Evolutionary conservation across 2,113 vertebrate genomes (phyloP).

Genomic region (Leptobrachium ailaonicum): DNA sequence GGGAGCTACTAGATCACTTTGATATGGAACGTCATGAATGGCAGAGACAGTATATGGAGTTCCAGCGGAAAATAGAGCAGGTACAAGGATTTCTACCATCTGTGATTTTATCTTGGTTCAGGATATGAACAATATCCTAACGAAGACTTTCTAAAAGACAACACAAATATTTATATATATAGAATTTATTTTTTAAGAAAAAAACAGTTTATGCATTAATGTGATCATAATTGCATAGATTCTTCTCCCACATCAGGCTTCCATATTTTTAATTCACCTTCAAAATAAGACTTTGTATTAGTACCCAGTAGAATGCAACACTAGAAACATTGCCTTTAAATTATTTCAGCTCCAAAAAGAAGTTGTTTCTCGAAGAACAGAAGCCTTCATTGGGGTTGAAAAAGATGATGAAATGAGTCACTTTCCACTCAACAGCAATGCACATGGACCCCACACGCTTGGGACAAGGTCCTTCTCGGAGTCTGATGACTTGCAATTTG

Average conservation of each 20-base stretch:
- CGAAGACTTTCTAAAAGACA: too few species aligned
- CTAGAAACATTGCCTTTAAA: not conserved
- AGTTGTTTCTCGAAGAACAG: slow-evolving; percentile 61
- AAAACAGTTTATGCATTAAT: too few species aligned
- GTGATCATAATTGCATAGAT: too few species aligned
- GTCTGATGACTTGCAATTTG: slow-evolving; percentile 73
- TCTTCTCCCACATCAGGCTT: too few species aligned
- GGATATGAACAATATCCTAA: too few species aligned
- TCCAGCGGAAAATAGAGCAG: slow-evolving; percentile 82
- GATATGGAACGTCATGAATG: slow-evolving; percentile 83
- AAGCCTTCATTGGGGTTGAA: slow-evolving; percentile 63
- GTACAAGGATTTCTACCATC: slow-evolving; percentile 55
- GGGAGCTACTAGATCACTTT: slow-evolving; percentile 81
- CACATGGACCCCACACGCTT: slow-evolving; percentile 51
- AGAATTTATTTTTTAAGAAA: too few species aligned
- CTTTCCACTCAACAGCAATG: slow-evolving; percentile 70
- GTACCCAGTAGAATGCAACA: too few species aligned
- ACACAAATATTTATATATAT: too few species aligned
- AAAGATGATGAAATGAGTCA: slow-evolving; percentile 63
- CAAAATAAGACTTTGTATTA: too few species aligned
- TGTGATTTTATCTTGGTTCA: too few species aligned
- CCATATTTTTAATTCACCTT: too few species aligned
- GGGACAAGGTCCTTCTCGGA: slow-evolving; percentile 75
- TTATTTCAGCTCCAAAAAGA: slow-evolving; percentile 80
- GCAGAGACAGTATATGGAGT: slow-evolving; percentile 80